phyloP scores from a whole-genome alignment of 2,888 invertebrate genomes.

The Strigamia maritima region DNA sequence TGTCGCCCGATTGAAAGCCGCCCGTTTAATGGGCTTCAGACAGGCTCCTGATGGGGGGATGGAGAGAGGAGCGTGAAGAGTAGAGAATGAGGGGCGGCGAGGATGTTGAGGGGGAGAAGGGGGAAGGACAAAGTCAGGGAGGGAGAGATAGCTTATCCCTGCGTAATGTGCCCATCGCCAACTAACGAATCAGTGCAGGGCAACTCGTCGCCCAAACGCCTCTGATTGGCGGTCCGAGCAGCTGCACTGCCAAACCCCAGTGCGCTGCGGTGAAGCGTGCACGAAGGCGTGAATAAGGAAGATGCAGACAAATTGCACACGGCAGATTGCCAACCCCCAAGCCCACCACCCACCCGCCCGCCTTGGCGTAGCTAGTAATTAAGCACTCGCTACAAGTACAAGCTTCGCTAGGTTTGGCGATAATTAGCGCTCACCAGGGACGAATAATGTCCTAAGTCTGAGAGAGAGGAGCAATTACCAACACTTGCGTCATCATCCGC shows the following conservation, averaged over 20 bases:
- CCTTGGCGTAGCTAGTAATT: conserved; percentile 3
- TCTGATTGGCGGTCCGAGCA: conserved; percentile 25
- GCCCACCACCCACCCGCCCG: background rate
- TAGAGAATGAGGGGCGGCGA: conserved; percentile 2
- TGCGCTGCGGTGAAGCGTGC: conserved; percentile 34
- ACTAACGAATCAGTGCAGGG: conserved; percentile 26
- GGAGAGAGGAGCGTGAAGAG: conserved; percentile 7
- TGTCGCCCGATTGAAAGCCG: conserved; percentile 34
- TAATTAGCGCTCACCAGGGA: conserved; percentile 32
- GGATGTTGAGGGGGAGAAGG: background rate
- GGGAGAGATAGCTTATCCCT: conserved; percentile 22
- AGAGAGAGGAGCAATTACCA: conserved; percentile 31
- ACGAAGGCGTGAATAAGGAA: conserved; percentile 24
- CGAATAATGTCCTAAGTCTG: conserved; percentile 32
- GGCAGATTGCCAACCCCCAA: conserved; percentile 25
- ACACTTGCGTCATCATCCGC: conserved; percentile 26
- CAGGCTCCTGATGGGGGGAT: conserved; percentile 12
- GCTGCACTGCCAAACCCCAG: conserved; percentile 28
- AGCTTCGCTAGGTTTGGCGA: conserved; percentile 31
- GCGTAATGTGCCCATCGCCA: conserved; percentile 31
- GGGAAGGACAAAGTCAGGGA: no score
- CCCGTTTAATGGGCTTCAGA: conserved; percentile 34
- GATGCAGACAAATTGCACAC: conserved; percentile 23
- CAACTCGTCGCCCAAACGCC: conserved; percentile 27
- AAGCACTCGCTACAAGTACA: conserved; percentile 7